Percentiles rank a stretch among this genome's conserved stretches.
Evolutionary conservation across 2,797 vertebrate species (phyloP).

Genomic region (Thunnus albacares): DNA sequence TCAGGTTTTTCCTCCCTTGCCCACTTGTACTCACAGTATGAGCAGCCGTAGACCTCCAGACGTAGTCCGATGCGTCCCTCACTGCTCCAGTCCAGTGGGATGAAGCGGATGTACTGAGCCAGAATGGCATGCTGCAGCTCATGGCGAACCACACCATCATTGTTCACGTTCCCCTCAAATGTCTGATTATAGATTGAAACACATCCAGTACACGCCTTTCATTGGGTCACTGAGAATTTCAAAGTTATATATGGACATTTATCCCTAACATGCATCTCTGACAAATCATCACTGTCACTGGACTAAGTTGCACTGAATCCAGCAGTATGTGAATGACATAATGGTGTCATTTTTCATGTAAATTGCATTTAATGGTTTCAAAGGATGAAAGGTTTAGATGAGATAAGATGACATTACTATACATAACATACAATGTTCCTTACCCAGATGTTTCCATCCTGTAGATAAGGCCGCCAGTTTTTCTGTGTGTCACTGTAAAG

Average conservation of each 20-base stretch:
- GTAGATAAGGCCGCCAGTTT: constrained; percentile 96
- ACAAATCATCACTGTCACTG: not conserved
- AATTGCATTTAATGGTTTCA: not conserved
- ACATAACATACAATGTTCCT: not conserved
- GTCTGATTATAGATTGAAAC: constrained; percentile 81
- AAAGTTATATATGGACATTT: not conserved
- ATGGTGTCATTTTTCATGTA: not conserved
- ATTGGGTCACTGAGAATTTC: not conserved
- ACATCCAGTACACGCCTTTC: not conserved
- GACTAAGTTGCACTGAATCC: not conserved
- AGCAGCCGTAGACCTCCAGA: constrained; percentile 93
- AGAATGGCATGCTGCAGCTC: constrained; percentile 90
- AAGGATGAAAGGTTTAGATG: not conserved
- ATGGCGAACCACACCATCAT: constrained; percentile 90
- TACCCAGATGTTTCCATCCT: constrained; percentile 91
- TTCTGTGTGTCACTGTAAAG: constrained; percentile 94
- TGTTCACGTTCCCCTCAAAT: constrained; percentile 94
- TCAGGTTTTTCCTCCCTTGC: not conserved
- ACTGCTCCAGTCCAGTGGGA: constrained; percentile 91
- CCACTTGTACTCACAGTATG: constrained; percentile 91
- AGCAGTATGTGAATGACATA: not conserved
- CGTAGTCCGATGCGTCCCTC: constrained; percentile 92
- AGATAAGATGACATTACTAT: not conserved
- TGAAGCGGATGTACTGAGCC: constrained; percentile 91
- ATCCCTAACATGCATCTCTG: not conserved